phyloP scores from a whole-genome alignment of 2,113 vertebrate species.

The Muscicapa adusta region DNA sequence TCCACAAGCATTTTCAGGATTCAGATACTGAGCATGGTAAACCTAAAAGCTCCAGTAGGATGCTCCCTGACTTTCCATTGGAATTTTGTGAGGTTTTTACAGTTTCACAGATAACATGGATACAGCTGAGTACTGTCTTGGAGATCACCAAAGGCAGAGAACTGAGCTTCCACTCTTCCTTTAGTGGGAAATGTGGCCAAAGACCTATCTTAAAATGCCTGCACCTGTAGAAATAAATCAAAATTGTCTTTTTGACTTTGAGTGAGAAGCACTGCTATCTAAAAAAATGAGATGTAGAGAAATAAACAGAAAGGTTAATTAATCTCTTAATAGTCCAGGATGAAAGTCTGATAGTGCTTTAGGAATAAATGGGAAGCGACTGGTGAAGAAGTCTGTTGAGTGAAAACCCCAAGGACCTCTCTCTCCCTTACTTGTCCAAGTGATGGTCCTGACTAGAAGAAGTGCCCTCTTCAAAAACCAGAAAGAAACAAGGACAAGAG shows the following conservation, averaged over 20 bases:
- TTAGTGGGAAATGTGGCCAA: neutral
- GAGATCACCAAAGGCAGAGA: neutral
- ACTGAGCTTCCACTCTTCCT: neutral
- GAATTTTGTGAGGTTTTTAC: neutral
- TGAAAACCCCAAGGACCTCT: neutral
- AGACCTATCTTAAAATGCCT: neutral
- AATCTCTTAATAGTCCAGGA: neutral
- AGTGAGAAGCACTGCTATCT: neutral
- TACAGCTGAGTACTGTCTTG: neutral
- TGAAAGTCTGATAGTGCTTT: neutral
- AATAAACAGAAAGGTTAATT: neutral
- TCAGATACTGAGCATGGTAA: neutral
- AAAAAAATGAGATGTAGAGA: neutral
- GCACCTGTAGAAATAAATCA: neutral
- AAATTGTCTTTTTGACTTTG: neutral
- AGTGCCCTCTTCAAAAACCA: neutral
- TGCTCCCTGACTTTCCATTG: neutral
- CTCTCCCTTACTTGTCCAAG: neutral
- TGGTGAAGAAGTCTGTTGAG: neutral
- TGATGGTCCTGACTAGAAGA: neutral
- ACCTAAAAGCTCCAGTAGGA: neutral
- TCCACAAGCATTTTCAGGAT: neutral
- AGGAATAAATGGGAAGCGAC: neutral
- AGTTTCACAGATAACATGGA: neutral
- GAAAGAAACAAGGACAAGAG: neutral